These are phyloP conservation scores for Tetragnatha montana DNA, from an alignment of 2,888 invertebrate genomes.

Conservation along the genomic window DNA sequence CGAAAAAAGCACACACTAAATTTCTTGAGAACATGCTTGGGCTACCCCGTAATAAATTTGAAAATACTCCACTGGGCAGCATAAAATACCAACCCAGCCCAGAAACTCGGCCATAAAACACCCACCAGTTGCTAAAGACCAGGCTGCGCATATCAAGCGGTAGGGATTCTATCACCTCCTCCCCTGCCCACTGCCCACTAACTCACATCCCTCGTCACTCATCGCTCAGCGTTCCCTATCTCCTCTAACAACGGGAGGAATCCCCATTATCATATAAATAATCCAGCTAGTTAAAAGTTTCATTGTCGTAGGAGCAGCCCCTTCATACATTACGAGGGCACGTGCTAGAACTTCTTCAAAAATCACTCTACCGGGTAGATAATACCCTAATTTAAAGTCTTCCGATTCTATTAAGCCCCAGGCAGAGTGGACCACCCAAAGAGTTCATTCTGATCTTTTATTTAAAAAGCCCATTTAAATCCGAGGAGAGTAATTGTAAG, in stretches of 20 bases:
- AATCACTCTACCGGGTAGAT: slow-evolving; percentile 63
- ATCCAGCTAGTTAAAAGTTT: slow-evolving; percentile 61
- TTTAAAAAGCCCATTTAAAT: slow-evolving; percentile 66
- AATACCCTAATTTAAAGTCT: slow-evolving; percentile 70
- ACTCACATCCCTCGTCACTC: slow-evolving; percentile 38
- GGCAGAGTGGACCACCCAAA: slow-evolving; percentile 65
- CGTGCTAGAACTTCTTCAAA: slow-evolving; percentile 55
- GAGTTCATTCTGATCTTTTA: slow-evolving; percentile 56
- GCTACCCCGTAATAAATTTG: no score
- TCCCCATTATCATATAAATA: slow-evolving; percentile 68
- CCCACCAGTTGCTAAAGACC: background rate
- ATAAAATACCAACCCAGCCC: no score
- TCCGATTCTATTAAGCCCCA: slow-evolving; percentile 64
- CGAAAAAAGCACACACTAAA: no score
- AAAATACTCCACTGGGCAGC: no score
- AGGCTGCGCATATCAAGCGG: background rate
- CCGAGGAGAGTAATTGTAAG: slow-evolving; percentile 63
- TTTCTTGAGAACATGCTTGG: no score
- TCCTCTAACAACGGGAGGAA: slow-evolving; percentile 16
- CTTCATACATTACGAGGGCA: slow-evolving; percentile 52
- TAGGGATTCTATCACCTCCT: slow-evolving; percentile 6
- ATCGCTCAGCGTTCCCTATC: slow-evolving; percentile 45
- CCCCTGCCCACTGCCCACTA: slow-evolving; percentile 45
- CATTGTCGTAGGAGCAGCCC: slow-evolving; percentile 48
- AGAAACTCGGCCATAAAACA: no score